Evolutionary conservation across 2,797 vertebrate species (phyloP).

Genomic region (Crax fasciolata): DNA sequence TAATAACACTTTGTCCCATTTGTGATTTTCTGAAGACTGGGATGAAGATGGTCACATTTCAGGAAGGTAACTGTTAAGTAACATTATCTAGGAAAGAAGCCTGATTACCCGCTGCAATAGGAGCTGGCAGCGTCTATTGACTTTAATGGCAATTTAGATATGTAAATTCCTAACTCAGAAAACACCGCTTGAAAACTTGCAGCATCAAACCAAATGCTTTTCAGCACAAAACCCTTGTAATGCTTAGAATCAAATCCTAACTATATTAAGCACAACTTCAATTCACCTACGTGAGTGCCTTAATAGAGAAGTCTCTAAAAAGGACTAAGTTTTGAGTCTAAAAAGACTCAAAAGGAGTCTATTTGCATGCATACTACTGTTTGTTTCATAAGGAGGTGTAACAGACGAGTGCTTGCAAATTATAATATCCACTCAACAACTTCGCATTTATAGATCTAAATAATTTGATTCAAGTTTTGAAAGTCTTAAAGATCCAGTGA

Average conservation of each 20-base stretch:
- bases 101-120: background rate
- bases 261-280: background rate
- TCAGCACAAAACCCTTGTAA: background rate
- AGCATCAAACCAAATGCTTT: background rate
- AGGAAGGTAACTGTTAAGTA: background rate
- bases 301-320: no score
- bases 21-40: background rate
- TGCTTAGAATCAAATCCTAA: background rate
- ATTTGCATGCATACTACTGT: background rate
- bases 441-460: background rate
- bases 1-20: background rate
- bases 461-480: background rate
- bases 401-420: background rate
- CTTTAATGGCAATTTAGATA: background rate
- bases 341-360: no score
- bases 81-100: background rate
- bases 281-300: background rate
- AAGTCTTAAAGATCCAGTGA: background rate
- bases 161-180: background rate
- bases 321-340: no score
- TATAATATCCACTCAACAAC: background rate
- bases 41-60: background rate
- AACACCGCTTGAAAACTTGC: background rate
- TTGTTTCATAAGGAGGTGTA: background rate
- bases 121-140: background rate